A percentile compares a stretch with the other conserved stretches of the same genome.
Conservation (phyloP, 2,888 invertebrate species). For the Gastrophysa polygoni region DNA sequence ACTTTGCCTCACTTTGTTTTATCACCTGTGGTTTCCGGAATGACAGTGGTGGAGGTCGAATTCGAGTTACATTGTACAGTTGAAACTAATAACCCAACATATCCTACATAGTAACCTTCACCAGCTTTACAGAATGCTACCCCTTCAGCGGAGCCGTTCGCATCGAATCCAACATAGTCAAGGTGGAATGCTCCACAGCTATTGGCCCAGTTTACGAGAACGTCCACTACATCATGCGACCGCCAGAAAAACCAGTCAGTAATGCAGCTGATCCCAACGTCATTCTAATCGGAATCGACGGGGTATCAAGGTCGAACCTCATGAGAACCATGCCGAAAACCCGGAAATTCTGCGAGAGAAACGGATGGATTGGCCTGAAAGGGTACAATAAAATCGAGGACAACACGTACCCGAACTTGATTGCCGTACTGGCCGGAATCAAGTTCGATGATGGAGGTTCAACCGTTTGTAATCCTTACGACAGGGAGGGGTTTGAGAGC, state of each 20-base stretch:
- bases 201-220: constrained; percentile 56
- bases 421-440: constrained; percentile 79
- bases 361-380: constrained; percentile 49
- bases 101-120: background rate
- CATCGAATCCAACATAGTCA: constrained; percentile 18
- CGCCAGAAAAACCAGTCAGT: constrained; percentile 16
- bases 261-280: constrained; percentile 63
- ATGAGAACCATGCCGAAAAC: constrained; percentile 78
- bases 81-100: no score
- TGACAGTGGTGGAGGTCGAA: no score
- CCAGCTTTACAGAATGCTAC: constrained; percentile 29
- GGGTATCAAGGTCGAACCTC: constrained; percentile 80
- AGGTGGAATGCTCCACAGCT: constrained; percentile 24
- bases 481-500: constrained; percentile 65
- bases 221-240: constrained; percentile 61
- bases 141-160: constrained; percentile 16
- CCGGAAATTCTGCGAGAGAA: constrained; percentile 67
- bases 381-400: constrained; percentile 74
- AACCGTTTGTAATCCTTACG: constrained; percentile 59
- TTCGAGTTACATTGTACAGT: no score
- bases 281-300: constrained; percentile 82
- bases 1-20: no score
- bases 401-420: constrained; percentile 89
- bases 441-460: constrained; percentile 31
- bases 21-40: no score